These are phyloP conservation scores for Eutolmus rufibarbis DNA, from an alignment of 2,888 invertebrate species.

Conservation along the genomic window DNA sequence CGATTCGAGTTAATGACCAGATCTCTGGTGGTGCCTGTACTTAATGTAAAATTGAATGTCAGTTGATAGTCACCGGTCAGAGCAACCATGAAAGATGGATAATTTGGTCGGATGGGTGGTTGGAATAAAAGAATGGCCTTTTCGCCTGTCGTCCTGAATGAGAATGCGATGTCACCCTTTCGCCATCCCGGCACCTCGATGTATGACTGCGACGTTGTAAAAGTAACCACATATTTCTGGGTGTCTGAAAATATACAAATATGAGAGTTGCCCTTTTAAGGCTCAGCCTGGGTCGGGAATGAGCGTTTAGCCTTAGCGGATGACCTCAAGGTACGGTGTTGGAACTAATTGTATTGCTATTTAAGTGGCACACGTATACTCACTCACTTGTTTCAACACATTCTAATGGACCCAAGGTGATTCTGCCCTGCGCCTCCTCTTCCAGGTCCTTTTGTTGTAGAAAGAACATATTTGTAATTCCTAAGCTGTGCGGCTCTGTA, in stretches of 20 bases:
- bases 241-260: conserved; percentile 69
- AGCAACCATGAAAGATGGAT: conserved; percentile 92
- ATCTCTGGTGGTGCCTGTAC: conserved; percentile 82
- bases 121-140: conserved; percentile 90
- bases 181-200: conserved; percentile 94
- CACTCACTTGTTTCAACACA: conserved; percentile 92
- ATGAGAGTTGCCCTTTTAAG: background rate
- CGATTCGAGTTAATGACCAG: conserved; percentile 82
- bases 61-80: conserved; percentile 86
- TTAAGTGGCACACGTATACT: conserved; percentile 10
- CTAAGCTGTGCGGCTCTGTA: conserved; percentile 79
- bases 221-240: conserved; percentile 91
- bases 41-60: conserved; percentile 88
- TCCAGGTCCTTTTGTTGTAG: conserved; percentile 84
- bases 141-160: conserved; percentile 89
- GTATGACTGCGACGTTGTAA: conserved; percentile 90
- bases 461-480: conserved; percentile 90
- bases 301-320: conserved; percentile 32
- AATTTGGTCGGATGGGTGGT: conserved; percentile 85
- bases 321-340: conserved; percentile 14
- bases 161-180: conserved; percentile 90
- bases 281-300: background rate
- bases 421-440: conserved; percentile 83
- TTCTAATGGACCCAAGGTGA: conserved; percentile 88
- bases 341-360: background rate